A percentile compares a stretch with the other conserved stretches of the same genome.
Evolutionary conservation across 2,797 vertebrate species (phyloP).

Genomic region (Hyperoplus immaculatus): DNA sequence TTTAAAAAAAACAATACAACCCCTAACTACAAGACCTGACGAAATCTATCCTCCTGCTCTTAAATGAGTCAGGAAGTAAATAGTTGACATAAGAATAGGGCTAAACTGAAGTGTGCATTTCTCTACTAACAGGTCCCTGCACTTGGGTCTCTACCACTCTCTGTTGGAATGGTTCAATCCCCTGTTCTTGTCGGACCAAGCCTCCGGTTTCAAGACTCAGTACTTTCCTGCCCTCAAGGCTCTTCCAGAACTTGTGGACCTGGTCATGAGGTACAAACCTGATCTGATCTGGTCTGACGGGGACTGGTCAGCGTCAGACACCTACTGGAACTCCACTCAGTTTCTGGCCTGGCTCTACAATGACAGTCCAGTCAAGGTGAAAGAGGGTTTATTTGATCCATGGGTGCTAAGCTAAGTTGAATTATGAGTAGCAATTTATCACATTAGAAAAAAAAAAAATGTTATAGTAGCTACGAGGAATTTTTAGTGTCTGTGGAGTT

Average conservation of each 20-base stretch:
- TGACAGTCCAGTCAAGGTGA: conserved; percentile 94
- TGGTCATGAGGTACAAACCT: conserved; percentile 91
- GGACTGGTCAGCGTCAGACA: conserved; percentile 94
- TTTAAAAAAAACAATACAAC: no score
- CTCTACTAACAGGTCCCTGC: conserved; percentile 81
- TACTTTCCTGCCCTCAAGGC: conserved; percentile 85
- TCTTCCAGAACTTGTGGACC: conserved; percentile 89
- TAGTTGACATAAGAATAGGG: neutral
- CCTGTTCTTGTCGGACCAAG: conserved; percentile 86
- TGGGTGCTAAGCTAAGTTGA: neutral
- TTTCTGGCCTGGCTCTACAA: conserved; percentile 99
- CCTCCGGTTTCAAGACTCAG: conserved; percentile 86
- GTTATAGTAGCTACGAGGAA: neutral
- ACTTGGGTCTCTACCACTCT: conserved; percentile 90
- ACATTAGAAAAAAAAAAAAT: neutral
- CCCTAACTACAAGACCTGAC: no score
- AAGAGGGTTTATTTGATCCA: neutral
- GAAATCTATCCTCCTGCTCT: neutral
- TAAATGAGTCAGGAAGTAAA: neutral
- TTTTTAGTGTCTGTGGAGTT: neutral
- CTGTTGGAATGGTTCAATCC: conserved; percentile 91
- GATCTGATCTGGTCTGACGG: conserved; percentile 96
- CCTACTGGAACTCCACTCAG: conserved; percentile 96
- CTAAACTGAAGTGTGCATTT: neutral
- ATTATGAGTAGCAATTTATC: neutral